phyloP scores from a whole-genome alignment of 2,113 vertebrate genomes.

The Spea multiplicata region DNA sequence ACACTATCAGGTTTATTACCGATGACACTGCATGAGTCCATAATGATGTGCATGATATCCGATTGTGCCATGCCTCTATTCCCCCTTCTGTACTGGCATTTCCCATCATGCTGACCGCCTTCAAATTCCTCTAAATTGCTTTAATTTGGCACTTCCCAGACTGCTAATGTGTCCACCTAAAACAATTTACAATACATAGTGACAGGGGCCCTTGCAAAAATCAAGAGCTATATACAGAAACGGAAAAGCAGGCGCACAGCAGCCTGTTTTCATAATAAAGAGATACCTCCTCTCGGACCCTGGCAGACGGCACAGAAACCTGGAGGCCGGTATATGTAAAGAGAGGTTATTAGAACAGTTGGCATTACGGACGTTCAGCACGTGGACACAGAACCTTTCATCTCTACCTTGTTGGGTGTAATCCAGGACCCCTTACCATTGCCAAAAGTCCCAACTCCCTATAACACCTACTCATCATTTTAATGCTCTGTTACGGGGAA shows the following conservation, averaged over 20 bases:
- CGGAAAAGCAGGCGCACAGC: not conserved
- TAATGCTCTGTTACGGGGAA: not conserved
- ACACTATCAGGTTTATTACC: slow-evolving; percentile 30
- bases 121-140: slow-evolving; percentile 30
- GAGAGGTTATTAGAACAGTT: not conserved
- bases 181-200: slow-evolving; percentile 24
- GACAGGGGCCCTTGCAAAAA: not conserved
- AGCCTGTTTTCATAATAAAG: not conserved
- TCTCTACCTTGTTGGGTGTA: not conserved
- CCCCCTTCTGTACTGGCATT: slow-evolving; percentile 4
- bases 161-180: slow-evolving; percentile 28
- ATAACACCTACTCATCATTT: not conserved
- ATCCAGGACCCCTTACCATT: not conserved
- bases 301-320: slow-evolving; percentile 4
- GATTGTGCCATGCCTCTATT: not conserved
- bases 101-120: slow-evolving; percentile 29
- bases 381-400: not conserved
- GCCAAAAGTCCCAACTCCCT: no score
- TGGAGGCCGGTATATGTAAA: slow-evolving; percentile 3
- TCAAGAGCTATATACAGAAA: not conserved
- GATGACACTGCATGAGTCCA: slow-evolving; percentile 15
- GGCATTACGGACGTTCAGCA: not conserved
- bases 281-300: not conserved
- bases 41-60: slow-evolving; percentile 10
- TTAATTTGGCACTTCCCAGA: slow-evolving; percentile 18